These are phyloP conservation scores for Slavum lentiscoides DNA, from an alignment of 2,888 invertebrate species.

Conservation along the genomic window DNA sequence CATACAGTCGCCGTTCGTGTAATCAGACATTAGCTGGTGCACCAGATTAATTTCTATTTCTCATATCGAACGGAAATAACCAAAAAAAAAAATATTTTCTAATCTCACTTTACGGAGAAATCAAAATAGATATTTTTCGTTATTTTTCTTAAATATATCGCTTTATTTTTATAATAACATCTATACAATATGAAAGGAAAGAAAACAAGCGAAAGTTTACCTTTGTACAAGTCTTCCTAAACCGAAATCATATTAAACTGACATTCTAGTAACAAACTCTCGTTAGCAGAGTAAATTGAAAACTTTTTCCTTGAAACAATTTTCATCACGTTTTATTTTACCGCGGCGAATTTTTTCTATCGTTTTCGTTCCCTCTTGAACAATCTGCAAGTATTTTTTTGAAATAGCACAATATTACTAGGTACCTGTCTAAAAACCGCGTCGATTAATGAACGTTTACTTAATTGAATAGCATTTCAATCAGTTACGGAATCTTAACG, in stretches of 20 bases:
- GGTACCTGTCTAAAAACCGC: not conserved
- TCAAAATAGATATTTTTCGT: constrained; percentile 13
- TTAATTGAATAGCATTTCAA: too few species aligned
- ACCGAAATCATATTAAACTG: constrained; percentile 43
- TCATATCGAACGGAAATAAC: not conserved
- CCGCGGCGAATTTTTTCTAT: not conserved
- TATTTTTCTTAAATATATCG: not conserved
- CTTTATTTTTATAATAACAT: constrained; percentile 24
- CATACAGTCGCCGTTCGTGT: not conserved
- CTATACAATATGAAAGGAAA: constrained; percentile 3
- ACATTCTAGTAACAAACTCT: constrained; percentile 40
- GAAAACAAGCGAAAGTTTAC: constrained; percentile 7
- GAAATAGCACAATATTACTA: not conserved
- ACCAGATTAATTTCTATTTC: not conserved
- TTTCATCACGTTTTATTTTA: constrained; percentile 30
- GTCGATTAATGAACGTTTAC: too few species aligned
- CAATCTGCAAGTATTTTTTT: not conserved
- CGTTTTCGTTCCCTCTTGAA: not conserved
- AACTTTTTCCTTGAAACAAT: constrained; percentile 26
- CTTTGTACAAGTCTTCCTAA: constrained; percentile 32
- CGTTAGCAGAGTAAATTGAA: constrained; percentile 41
- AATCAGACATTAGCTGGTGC: not conserved
- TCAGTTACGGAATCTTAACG: too few species aligned
- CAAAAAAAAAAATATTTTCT: not conserved
- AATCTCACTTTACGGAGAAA: not conserved